A percentile compares a stretch with the other conserved stretches of the same genome.
These are phyloP conservation scores for Tridacna gigas DNA, from an alignment of 2,888 invertebrate species.

Conservation along the genomic window DNA sequence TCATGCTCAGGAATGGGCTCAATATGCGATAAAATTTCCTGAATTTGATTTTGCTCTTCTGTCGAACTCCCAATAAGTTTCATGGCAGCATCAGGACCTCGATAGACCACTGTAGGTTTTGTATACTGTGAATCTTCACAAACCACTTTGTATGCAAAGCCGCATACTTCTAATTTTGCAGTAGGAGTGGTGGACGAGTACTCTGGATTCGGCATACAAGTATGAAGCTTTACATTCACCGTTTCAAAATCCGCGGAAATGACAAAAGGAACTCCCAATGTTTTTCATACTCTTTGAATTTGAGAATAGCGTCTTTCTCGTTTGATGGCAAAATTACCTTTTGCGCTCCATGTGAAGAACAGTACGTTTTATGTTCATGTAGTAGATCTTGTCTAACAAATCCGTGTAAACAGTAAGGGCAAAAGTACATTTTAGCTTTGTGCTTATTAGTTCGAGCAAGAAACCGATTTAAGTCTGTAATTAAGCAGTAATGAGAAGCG, in stretches of 20 bases:
- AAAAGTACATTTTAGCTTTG: slow-evolving; percentile 15
- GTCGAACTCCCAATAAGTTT: slow-evolving; percentile 35
- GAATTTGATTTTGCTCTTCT: slow-evolving; percentile 46
- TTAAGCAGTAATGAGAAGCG: slow-evolving; percentile 56
- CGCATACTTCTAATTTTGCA: slow-evolving; percentile 33
- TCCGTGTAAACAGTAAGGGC: slow-evolving; percentile 41
- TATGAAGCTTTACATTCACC: slow-evolving; percentile 26
- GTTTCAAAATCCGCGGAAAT: slow-evolving; percentile 54
- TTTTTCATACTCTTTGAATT: slow-evolving; percentile 48
- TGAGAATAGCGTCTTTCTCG: slow-evolving; percentile 22
- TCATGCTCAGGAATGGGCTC: slow-evolving; percentile 41
- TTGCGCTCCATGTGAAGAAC: slow-evolving; percentile 36
- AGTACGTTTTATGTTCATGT: slow-evolving; percentile 36
- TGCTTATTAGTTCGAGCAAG: slow-evolving; percentile 39
- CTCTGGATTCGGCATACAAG: slow-evolving; percentile 22
- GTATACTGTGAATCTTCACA: slow-evolving; percentile 39
- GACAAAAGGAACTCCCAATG: slow-evolving; percentile 37
- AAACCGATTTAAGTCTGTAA: slow-evolving; percentile 55
- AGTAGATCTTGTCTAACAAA: slow-evolving; percentile 20
- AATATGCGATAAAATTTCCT: slow-evolving; percentile 24
- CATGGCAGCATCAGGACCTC: slow-evolving; percentile 35
- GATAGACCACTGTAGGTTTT: slow-evolving; percentile 45
- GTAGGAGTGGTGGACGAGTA: neutral
- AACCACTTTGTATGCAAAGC: slow-evolving; percentile 44
- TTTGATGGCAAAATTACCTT: slow-evolving; percentile 19